Evolutionary conservation across 2,888 invertebrate species (phyloP).

Genomic region (Atethmia centrago): DNA sequence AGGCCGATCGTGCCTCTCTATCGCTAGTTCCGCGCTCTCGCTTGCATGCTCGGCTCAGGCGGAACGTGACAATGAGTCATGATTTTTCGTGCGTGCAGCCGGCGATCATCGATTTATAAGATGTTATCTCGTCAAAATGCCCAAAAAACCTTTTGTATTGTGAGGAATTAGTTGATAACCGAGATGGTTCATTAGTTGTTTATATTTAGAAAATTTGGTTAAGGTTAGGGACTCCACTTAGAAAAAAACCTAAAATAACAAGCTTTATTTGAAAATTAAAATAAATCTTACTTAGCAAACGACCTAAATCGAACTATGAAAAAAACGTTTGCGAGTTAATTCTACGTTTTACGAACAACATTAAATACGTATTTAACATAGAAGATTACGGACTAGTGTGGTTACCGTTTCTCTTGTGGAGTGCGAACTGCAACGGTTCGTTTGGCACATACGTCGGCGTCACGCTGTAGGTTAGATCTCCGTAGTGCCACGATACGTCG

Average conservation of each 20-base stretch:
- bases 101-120: no score
- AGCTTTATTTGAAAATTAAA: slow-evolving; percentile 18
- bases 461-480: slow-evolving; percentile 92
- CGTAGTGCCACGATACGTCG: slow-evolving; percentile 92
- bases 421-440: slow-evolving; percentile 93
- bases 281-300: slow-evolving; percentile 2
- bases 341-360: slow-evolving; percentile 12
- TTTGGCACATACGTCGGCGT: slow-evolving; percentile 94
- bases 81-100: no score
- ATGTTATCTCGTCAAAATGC: no score
- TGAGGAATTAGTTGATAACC: not conserved
- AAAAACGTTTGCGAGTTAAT: slow-evolving; percentile 50
- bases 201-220: not conserved
- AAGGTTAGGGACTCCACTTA: no score
- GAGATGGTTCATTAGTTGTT: not conserved
- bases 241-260: not conserved
- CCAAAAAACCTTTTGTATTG: no score
- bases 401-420: slow-evolving; percentile 80
- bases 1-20: no score
- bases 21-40: no score
- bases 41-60: no score
- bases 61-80: no score
- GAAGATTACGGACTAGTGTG: slow-evolving; percentile 36
- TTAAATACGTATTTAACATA: slow-evolving; percentile 47
- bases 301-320: slow-evolving; percentile 22